Evolutionary conservation across 2,113 vertebrate genomes (phyloP).

Genomic region (Oryzias woworae): DNA sequence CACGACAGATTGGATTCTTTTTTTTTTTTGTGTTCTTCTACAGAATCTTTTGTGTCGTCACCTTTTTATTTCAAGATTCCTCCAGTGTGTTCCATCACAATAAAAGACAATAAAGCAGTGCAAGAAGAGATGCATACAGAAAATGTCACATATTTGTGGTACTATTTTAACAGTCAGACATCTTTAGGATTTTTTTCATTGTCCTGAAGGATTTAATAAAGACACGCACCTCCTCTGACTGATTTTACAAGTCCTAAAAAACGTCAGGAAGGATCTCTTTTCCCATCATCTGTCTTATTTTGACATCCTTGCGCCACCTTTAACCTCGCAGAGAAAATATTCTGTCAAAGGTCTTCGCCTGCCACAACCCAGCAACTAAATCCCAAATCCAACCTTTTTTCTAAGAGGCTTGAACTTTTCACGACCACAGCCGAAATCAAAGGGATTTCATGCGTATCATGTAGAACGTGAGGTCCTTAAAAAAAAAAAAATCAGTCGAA

Average conservation of each 20-base stretch:
- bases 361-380: constrained; percentile 61
- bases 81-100: constrained; percentile 29
- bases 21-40: constrained; percentile 25
- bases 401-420: constrained; percentile 70
- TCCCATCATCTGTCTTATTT: constrained; percentile 66
- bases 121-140: too few species aligned
- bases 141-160: too few species aligned
- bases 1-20: constrained; percentile 62
- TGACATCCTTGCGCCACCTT: constrained; percentile 67
- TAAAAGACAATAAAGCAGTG: constrained; percentile 4
- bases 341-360: constrained; percentile 56
- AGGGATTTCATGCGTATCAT: constrained; percentile 73
- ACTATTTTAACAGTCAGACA: too few species aligned
- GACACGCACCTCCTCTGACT: constrained; percentile 13
- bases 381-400: constrained; percentile 55
- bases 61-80: constrained; percentile 50
- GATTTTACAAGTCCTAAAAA: constrained; percentile 52
- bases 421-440: constrained; percentile 72
- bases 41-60: constrained; percentile 39
- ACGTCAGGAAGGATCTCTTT: constrained; percentile 47
- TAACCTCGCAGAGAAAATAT: constrained; percentile 54
- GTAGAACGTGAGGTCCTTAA: constrained; percentile 68
- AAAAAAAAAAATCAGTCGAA: constrained; percentile 29
- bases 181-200: too few species aligned
- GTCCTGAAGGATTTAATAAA: constrained; percentile 16